Conservation (phyloP, 1,140 invertebrate species). For the Drosophila quadrilineata region DNA sequence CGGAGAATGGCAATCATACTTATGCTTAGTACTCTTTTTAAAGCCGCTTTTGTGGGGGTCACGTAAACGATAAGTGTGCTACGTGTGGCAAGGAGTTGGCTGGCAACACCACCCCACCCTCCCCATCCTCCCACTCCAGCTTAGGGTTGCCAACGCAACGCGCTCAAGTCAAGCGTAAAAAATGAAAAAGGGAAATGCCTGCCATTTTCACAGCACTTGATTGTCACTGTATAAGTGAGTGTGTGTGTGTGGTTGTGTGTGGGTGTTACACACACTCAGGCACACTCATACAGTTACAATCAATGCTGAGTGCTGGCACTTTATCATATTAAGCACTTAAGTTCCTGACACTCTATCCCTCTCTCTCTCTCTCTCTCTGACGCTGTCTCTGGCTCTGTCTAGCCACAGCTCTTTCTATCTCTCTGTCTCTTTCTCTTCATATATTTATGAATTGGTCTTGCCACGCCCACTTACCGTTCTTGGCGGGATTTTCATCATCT, state of each 20-base stretch:
- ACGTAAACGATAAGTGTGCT: conserved; percentile 67
- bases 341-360: conserved; percentile 54
- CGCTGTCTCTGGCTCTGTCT: background rate
- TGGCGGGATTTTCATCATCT: conserved; percentile 37
- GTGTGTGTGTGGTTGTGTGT: conserved; percentile 16
- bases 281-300: background rate
- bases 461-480: conserved; percentile 80
- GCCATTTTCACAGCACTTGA: conserved; percentile 54
- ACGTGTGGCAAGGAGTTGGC: conserved; percentile 55
- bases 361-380: background rate
- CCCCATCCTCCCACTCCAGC: background rate
- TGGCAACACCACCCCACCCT: background rate
- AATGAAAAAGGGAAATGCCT: conserved; percentile 78
- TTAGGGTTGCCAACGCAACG: conserved; percentile 56
- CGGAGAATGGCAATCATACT: conserved; percentile 48
- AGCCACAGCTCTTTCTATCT: conserved; percentile 1
- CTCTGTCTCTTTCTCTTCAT: background rate
- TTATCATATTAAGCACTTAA: conserved; percentile 80
- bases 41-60: conserved; percentile 57
- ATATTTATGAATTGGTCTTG: conserved; percentile 21
- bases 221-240: conserved; percentile 8
- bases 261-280: conserved; percentile 8
- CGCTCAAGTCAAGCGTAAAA: conserved; percentile 75
- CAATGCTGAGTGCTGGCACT: conserved; percentile 63
- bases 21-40: too few relatives aligned